These are phyloP conservation scores for Monochamus alternatus DNA, from an alignment of 2,888 invertebrate species.

Conservation along the genomic window DNA sequence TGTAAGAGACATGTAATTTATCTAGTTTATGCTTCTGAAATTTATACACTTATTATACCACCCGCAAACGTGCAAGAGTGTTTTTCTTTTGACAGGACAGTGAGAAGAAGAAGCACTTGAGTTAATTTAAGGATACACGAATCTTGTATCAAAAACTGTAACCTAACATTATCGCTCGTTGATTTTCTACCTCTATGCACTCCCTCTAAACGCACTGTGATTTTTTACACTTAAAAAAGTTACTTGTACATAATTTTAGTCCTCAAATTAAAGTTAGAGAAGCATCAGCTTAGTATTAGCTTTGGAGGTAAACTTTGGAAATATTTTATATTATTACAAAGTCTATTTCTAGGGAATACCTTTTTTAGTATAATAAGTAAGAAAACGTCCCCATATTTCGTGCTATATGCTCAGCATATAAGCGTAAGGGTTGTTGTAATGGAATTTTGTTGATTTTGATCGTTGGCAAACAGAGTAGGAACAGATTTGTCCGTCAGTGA, in stretches of 20 bases:
- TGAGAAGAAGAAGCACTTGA: no score
- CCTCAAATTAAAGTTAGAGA: background rate
- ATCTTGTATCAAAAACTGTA: no score
- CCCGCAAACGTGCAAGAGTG: no score
- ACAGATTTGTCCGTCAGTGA: no score
- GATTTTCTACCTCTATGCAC: constrained; percentile 10
- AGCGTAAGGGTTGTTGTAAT: background rate
- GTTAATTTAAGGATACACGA: no score
- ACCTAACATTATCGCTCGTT: constrained; percentile 8
- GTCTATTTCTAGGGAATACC: background rate
- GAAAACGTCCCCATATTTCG: background rate
- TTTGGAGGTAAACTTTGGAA: background rate
- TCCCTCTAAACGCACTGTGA: constrained; percentile 29
- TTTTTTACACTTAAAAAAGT: constrained; percentile 24
- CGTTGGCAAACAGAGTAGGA: no score
- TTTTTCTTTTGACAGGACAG: no score
- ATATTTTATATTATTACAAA: background rate
- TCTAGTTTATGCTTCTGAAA: no score
- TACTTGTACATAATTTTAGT: constrained; percentile 29
- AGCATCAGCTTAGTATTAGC: background rate
- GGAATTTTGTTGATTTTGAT: background rate
- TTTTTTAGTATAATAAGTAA: background rate
- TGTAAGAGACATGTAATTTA: no score
- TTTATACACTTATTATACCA: no score
- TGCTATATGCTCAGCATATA: no score